Evolutionary conservation across 2,797 vertebrate genomes (phyloP), one percentile per base, ranked within the genome.

Genomic region (Euthynnus affinis): DNA sequence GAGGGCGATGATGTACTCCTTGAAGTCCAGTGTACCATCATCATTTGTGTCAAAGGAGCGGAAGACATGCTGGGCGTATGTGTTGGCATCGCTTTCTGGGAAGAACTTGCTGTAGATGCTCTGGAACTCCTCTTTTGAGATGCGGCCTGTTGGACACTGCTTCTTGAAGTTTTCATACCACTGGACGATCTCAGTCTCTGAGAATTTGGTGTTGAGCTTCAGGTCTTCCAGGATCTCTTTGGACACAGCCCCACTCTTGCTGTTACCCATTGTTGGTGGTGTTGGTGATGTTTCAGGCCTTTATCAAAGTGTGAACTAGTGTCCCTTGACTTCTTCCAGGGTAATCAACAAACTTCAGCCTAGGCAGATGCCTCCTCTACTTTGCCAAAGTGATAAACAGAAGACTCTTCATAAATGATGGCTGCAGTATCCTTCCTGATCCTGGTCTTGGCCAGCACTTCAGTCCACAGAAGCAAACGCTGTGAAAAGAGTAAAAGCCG

Each of bases 161-260:
- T 64, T 94, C 84, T 95, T 91, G 90, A 96, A 95, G 89, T 94
- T 95, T 0, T 94, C 93, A 2, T 95, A 96, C 95, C 95, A 96
- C 84, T 94, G 93, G 34, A 59, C 86, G 10, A 96, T 89, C 87
- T 96, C 95, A 0, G 71, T 86, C 86, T 96, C 95, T 0, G 92
- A 22, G 88, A 95, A 96, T 87, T 93, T 96, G 74, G 95, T 96
- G 90, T 83, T 92, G 37, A 95, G 91, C 76, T 94, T 95, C 78
- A 96, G 91, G 71, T 96, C 95, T 53, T 94, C 93, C 55, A 96
- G 91, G 86, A 95, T 91, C 84, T 95, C 95, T 80, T 94, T 95
- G 67, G 95, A 94, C 52, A 96, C 87, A 20, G 85, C 92, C 1
- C 93, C 83, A 5, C 95, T 96, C 87, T 92, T 94, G 78, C 52